These are phyloP conservation scores for Halictus rubicundus DNA, from an alignment of 1,140 invertebrate species.

Conservation along the genomic window DNA sequence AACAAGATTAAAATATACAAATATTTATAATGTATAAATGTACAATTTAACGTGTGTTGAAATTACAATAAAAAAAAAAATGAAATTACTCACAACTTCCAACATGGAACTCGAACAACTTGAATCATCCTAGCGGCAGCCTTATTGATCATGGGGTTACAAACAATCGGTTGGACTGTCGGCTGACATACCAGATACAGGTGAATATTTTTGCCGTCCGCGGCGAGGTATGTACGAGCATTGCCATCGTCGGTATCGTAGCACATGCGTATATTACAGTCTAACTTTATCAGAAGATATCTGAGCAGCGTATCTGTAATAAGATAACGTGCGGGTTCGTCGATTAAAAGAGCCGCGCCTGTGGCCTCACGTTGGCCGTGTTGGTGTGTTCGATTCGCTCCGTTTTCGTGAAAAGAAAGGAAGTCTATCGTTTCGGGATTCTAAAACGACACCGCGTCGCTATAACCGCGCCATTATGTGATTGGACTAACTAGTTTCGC, in stretches of 20 bases:
- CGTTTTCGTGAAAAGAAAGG: conserved; percentile 4
- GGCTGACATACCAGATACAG: no score
- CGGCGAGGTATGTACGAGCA: not conserved
- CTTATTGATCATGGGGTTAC: not conserved
- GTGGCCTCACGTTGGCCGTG: conserved; percentile 30
- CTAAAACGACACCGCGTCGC: not conserved
- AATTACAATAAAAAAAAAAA: no score
- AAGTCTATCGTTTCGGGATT: not conserved
- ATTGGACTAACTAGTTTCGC: not conserved
- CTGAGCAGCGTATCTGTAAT: conserved; percentile 71
- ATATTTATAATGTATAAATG: no score
- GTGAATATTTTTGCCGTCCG: conserved; percentile 14
- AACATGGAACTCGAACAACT: no score
- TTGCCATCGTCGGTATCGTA: conserved; percentile 39
- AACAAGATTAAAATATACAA: no score
- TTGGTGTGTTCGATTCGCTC: not conserved
- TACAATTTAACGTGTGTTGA: no score
- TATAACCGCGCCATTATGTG: conserved; percentile 6
- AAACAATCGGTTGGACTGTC: not conserved
- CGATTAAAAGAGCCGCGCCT: conserved; percentile 66
- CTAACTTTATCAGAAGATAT: conserved; percentile 76
- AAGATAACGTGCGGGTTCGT: conserved; percentile 72
- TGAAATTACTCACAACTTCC: no score
- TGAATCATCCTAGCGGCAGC: no score
- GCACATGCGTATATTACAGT: conserved; percentile 57